Percentiles rank a stretch among this genome's conserved stretches.
These are phyloP conservation scores for Sitophilus oryzae DNA, from an alignment of 1,140 invertebrate genomes.

Conservation along the genomic window DNA sequence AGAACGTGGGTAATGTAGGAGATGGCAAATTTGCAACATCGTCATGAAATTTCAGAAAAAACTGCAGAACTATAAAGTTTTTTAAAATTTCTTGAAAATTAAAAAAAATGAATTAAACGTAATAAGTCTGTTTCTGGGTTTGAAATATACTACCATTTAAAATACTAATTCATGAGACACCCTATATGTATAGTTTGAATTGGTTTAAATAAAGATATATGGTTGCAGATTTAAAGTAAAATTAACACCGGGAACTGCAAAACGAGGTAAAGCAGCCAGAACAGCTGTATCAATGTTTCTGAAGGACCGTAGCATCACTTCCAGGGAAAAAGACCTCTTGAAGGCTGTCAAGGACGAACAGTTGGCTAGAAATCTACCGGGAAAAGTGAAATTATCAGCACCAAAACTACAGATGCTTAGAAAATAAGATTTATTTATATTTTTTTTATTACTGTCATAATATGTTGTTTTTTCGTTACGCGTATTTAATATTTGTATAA, in stretches of 20 bases:
- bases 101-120: too few relatives aligned
- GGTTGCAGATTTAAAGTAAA: slow-evolving; percentile 84
- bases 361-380: slow-evolving; percentile 91
- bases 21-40: too few relatives aligned
- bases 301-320: slow-evolving; percentile 69
- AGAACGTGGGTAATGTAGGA: too few relatives aligned
- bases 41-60: too few relatives aligned
- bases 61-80: too few relatives aligned
- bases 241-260: slow-evolving; percentile 88
- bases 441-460: background rate
- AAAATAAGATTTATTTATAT: slow-evolving; percentile 23
- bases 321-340: slow-evolving; percentile 87
- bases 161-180: too few relatives aligned
- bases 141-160: too few relatives aligned
- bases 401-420: slow-evolving; percentile 58
- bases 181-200: too few relatives aligned
- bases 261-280: slow-evolving; percentile 93
- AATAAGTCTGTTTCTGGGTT: too few relatives aligned
- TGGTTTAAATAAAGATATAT: background rate
- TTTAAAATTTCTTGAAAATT: too few relatives aligned
- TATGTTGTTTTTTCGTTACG: background rate
- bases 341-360: slow-evolving; percentile 92
- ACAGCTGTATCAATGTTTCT: slow-evolving; percentile 85
- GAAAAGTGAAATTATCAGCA: slow-evolving; percentile 93
- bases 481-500: too few relatives aligned